Base-by-base conservation (phyloP, 2,113 vertebrate species). In the Nestor notabilis region DNA sequence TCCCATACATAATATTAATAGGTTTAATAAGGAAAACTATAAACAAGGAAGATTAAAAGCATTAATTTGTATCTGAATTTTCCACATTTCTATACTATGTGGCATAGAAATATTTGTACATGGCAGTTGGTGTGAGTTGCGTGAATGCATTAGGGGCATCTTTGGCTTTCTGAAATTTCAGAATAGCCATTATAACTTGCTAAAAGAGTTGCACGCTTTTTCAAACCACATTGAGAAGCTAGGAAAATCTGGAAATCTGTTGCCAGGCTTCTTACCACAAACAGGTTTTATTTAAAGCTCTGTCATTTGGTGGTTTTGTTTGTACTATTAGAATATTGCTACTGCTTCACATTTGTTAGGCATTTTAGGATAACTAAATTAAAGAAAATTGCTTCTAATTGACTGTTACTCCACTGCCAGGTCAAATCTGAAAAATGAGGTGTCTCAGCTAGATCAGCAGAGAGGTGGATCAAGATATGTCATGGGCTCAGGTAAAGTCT, bases 401-500 rank as follows among this genome's bases (percentile, higher is more conserved):
- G 63, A 83, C 41, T 78, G 25, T 83, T 53, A 8, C 41, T 56
- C 17, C 53, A 31, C 31, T 61, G 14, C 41, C 94, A 99, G 99
- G 89, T 98, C 99, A 18, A 98, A 97, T 83, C 84, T 99, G 81
- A 99, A 56, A 96, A 98, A 98, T 12, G 97, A 98, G 56, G 46
- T 93, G 4, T 93, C 98, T 61, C 97, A 97, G 61, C 91, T 97
- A 91, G 98, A 99, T 94, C 98, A 99, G 83, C 98, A 98, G 65
- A 98, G 98, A 8, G 98, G 99, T 35, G 98, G 99, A 53, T 97
- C 99, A 0, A 97, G 99, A 69, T 99, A 99, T 84, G 98, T 99
- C 89, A 98, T 99, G 97, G 99, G 99, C 50, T 99, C 99, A 98
- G 99, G 99, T 99, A 97, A 94, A 49, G 39, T 72, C 29, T 58